phyloP scores from a whole-genome alignment of 2,888 invertebrate species.

The Mimumesa dahlbomi region DNA sequence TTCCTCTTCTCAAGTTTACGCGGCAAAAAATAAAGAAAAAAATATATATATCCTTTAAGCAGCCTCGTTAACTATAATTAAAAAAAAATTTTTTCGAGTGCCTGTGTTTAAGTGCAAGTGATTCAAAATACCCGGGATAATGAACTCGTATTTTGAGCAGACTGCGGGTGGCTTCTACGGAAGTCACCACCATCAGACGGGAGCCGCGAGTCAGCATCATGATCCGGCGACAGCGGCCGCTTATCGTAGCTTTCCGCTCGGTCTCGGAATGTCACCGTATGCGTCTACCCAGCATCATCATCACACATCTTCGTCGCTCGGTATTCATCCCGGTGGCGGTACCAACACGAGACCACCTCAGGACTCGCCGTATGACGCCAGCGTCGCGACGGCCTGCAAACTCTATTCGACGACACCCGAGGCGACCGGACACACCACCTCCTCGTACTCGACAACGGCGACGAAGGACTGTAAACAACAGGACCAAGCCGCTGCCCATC shows the following conservation, averaged over 20 bases:
- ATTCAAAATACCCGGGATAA: conserved; percentile 81
- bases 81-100: conserved; percentile 68
- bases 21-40: too few relatives aligned
- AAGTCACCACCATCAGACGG: conserved; percentile 91
- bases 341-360: conserved; percentile 90
- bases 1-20: too few relatives aligned
- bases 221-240: conserved; percentile 87
- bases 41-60: too few relatives aligned
- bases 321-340: conserved; percentile 84
- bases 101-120: conserved; percentile 73
- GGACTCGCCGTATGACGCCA: conserved; percentile 95
- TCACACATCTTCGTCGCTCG: conserved; percentile 82
- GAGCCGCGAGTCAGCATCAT: conserved; percentile 85
- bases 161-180: conserved; percentile 93
- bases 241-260: conserved; percentile 93
- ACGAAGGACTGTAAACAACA: conserved; percentile 90
- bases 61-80: too few relatives aligned
- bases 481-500: conserved; percentile 82
- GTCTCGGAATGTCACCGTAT: conserved; percentile 92
- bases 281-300: conserved; percentile 86
- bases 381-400: conserved; percentile 93
- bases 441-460: conserved; percentile 82
- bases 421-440: conserved; percentile 83
- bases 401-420: conserved; percentile 86
- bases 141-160: conserved; percentile 98